Evolutionary conservation across 2,113 vertebrate species (phyloP).

Genomic region (Odobenus rosmarus): DNA sequence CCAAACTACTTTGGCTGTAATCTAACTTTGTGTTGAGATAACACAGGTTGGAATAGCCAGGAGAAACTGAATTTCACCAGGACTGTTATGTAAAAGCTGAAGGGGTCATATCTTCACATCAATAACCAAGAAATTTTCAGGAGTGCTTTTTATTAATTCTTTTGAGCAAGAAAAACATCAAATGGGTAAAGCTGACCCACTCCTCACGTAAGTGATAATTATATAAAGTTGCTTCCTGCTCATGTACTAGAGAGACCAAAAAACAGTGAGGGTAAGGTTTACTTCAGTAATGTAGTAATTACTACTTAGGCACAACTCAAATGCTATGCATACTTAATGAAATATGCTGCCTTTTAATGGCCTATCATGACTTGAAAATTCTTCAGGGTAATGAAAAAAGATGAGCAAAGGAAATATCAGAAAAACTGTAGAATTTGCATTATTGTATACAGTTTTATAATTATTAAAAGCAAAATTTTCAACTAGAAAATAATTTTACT

Average conservation of each 20-base stretch:
- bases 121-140: neutral
- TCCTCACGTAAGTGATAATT: neutral
- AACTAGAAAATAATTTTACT: slow-evolving; percentile 19
- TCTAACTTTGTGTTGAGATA: neutral
- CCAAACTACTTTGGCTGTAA: neutral
- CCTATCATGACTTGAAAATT: neutral
- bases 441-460: neutral
- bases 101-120: neutral
- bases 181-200: neutral
- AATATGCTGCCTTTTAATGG: slow-evolving; percentile 7
- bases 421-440: neutral
- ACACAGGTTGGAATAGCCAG: neutral
- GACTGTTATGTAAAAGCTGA: neutral
- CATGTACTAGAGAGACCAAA: neutral
- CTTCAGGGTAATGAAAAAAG: neutral
- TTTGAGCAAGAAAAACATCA: neutral
- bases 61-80: neutral
- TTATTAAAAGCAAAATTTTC: neutral
- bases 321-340: neutral
- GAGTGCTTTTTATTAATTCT: neutral
- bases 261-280: neutral
- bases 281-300: neutral
- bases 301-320: neutral
- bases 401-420: neutral
- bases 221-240: neutral